Evolutionary conservation across 2,888 invertebrate species (phyloP).

Genomic region (Dryadula phaetusa): DNA sequence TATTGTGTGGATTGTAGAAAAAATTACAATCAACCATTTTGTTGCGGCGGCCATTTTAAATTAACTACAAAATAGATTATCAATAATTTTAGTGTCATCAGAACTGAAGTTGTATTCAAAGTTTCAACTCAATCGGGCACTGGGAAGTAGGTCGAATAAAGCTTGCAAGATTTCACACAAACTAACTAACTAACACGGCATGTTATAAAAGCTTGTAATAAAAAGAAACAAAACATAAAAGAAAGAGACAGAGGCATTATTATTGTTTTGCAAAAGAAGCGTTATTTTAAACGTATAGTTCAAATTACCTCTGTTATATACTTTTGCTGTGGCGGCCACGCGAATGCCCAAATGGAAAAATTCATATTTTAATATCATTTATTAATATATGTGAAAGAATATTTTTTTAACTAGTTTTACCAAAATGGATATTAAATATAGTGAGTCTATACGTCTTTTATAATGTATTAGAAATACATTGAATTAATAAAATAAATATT

Average conservation of each 20-base stretch:
- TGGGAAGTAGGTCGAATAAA: no score
- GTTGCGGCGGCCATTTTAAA: no score
- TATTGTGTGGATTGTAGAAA: no score
- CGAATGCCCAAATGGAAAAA: constrained; percentile 59
- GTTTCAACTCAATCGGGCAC: no score
- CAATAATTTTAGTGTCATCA: no score
- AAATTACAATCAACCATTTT: no score
- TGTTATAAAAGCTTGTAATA: neutral
- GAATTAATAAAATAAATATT: no score
- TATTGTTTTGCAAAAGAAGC: constrained; percentile 19
- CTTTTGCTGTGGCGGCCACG: constrained; percentile 86
- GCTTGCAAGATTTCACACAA: no score
- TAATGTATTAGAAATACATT: no score
- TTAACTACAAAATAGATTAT: no score
- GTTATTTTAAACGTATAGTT: neutral
- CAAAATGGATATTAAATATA: neutral
- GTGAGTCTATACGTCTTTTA: neutral
- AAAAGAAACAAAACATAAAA: neutral
- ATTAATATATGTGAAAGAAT: constrained; percentile 1
- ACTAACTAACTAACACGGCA: no score
- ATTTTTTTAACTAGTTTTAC: neutral
- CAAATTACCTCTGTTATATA: constrained; percentile 94
- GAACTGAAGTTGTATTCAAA: no score
- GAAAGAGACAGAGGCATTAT: neutral
- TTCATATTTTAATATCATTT: constrained; percentile 43